Evolutionary conservation across 1,140 invertebrate genomes (phyloP), one percentile per base, ranked within the genome.

Genomic region (Drosophila dunni): DNA sequence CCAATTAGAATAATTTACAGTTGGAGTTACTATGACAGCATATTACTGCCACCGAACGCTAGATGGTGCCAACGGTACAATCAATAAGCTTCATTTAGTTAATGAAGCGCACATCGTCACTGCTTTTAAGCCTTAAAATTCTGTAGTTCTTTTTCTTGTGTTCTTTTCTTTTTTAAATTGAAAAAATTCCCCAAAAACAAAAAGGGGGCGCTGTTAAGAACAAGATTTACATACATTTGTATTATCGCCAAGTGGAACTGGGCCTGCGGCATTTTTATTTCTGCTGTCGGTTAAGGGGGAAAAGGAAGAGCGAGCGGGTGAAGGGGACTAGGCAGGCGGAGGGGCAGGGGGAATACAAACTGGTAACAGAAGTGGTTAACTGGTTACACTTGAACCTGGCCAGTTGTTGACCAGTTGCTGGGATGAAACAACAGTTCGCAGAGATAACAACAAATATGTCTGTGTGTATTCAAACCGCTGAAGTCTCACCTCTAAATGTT

Each of bases 311-410:
- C 24, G 17, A 8, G 45, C 6, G 2, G 2, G 2, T 10, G 20
- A 3, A 48, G 15, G 5, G 46, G 2, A 3, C 17, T 5, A 40
- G 34, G 36, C 6, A 29, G 53, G 4, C 13, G 7, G 1, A 54
- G 51, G 7, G 11, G n/a, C 4, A 13, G 8, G 20, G 24, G 20
- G 1, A 15, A 45, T 7, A n/a, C 13, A 56, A 56, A 56, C 53
- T 40, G 53, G 51, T 54, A 54, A 54, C 17, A 20, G 9, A 56
- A 56, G 53, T 40, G 53, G 79, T 76, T 53, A 88, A 88, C 83
- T 88, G 83, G 83, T 88, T 88, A 84, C 84, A 88, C 83, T 88
- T 88, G 84, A 88, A 88, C 84, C 83, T 88, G 83, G 70, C 74
- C 48, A 54, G 65, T 54, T 79, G 65, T 54, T 79, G 75, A 60